Base-by-base conservation (phyloP, 2,797 vertebrate genomes). In the Alca torda region DNA sequence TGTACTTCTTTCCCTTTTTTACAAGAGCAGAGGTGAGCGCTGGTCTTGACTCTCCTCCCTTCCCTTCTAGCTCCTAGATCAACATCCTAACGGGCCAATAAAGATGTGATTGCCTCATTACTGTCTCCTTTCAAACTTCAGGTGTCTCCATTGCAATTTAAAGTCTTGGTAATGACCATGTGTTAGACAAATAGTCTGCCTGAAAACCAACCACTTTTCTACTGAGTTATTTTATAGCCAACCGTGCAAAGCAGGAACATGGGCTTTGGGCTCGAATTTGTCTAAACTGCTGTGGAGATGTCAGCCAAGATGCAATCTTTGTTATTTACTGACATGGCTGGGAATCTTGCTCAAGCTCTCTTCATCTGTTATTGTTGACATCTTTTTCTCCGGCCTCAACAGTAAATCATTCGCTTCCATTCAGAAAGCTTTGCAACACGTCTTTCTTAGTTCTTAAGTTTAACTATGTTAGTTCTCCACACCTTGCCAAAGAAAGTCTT, bases 261-360 rank as follows among this genome's bases (percentile, higher is more conserved):
- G 33, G 6, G 25, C 9, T 48, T 70, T 70, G 63, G n/a, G 43
- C 67, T 88, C 35, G 56, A 23, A 16, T 31, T 43, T 68, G 33
- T 56, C 41, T 74, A 33, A 93, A 51, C 19, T 48, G 57, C 84
- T 41, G 61, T 26, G 35, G 23, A 60, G 51, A 56, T n/a, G 54
- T n/a, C 21, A 72, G 8, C 28, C 28, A 30, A 59, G 56, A 43
- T 0, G 0, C 0, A 2, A 35, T 33, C 60, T 74, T 59, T 78
- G 56, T 69, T 64, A 46, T 26, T 73, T 60, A 64, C 41, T n/a
- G 61, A 37, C 10, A 5, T 9, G 25, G 41, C 57, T 83, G 15
- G 57, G 30, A 79, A 56, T 53, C 48, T 9, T 43, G 20, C 53
- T 67, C 12, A 14, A 39, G 59, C 16, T 83, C 6, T 72, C n/a